These are phyloP conservation scores for Gallinago solitaria DNA, from an alignment of 2,797 vertebrate species.

Conservation along the genomic window DNA sequence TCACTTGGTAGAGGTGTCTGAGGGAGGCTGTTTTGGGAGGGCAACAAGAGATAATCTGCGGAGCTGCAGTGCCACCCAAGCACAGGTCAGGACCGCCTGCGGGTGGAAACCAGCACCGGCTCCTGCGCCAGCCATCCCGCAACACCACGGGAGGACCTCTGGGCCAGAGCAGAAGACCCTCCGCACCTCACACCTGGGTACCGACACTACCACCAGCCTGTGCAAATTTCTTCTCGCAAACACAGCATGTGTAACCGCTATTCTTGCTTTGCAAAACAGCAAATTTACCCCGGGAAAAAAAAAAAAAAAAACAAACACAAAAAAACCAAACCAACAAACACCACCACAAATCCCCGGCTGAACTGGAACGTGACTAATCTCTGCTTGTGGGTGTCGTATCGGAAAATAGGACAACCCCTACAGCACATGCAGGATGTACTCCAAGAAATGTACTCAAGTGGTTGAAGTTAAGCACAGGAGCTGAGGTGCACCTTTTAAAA, in stretches of 20 bases:
- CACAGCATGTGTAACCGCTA: background rate
- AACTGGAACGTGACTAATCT: background rate
- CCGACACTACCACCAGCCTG: background rate
- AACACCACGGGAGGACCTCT: background rate
- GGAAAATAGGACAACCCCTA: background rate
- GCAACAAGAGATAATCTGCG: background rate
- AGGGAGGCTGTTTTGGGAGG: background rate
- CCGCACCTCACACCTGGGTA: background rate
- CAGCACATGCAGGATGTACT: background rate
- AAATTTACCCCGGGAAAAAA: background rate
- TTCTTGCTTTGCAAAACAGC: background rate
- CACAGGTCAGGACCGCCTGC: background rate
- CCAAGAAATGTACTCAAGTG: background rate
- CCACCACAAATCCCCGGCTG: background rate
- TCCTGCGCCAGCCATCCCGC: fast-evolving
- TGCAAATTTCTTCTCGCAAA: background rate
- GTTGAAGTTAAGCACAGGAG: background rate
- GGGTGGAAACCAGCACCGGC: fast-evolving
- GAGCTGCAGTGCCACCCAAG: background rate
- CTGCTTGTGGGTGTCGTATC: background rate
- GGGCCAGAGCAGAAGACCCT: background rate
- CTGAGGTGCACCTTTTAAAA: background rate
- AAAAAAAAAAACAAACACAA: background rate
- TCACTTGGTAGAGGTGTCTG: background rate
- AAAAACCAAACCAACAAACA: background rate